Evolutionary conservation across 2,113 vertebrate species (phyloP).

Genomic region (Herpailurus yagouaroundi): DNA sequence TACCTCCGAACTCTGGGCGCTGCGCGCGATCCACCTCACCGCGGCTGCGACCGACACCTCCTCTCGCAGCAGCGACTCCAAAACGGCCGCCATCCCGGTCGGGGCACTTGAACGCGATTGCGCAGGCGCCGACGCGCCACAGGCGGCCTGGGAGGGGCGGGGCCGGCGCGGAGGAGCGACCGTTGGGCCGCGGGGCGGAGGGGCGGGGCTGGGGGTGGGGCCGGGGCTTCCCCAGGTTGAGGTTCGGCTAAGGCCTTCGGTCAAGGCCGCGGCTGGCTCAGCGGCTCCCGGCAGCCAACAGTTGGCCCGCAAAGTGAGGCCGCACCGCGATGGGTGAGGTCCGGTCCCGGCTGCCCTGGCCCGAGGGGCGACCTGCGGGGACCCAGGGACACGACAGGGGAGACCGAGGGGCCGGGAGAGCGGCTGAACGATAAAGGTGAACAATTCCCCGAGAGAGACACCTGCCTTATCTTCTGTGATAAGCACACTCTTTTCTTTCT

Average conservation of each 20-base stretch:
- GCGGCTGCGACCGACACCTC: constrained; percentile 88
- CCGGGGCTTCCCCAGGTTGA: background rate
- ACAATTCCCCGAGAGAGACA: background rate
- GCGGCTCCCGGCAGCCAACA: fast-evolving
- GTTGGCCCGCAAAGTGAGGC: background rate
- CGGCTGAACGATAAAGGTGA: background rate
- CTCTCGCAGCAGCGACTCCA: constrained; percentile 91
- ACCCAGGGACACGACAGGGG: background rate
- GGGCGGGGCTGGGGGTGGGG: constrained; percentile 54
- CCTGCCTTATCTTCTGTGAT: background rate
- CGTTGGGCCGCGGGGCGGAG: background rate
- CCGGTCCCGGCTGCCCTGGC: background rate
- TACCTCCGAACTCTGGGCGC: constrained; percentile 82
- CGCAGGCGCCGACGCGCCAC: constrained; percentile 79
- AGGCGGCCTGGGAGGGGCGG: constrained; percentile 24
- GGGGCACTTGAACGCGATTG: background rate
- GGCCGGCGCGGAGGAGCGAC: background rate
- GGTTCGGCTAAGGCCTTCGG: fast-evolving
- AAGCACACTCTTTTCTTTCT: background rate
- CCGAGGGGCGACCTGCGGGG: background rate
- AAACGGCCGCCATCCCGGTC: constrained; percentile 94
- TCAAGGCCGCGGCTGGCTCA: background rate
- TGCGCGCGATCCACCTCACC: constrained; percentile 87
- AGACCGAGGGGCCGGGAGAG: constrained; percentile 11
- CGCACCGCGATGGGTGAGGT: background rate